These are phyloP conservation scores for Popillia japonica DNA, from an alignment of 1,140 invertebrate genomes.

Conservation along the genomic window DNA sequence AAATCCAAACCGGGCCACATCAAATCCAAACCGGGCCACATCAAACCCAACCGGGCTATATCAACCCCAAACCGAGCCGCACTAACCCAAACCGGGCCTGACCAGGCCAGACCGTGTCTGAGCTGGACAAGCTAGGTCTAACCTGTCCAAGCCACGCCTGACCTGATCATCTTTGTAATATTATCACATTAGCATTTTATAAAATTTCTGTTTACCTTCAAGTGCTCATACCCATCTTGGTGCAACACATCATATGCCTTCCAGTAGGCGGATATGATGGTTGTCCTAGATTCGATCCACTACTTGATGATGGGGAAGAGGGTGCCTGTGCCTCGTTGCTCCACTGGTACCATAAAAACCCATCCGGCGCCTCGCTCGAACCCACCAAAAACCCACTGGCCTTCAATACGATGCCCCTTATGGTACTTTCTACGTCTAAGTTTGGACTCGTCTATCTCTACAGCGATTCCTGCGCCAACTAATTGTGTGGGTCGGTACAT, in stretches of 20 bases:
- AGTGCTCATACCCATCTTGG: not conserved
- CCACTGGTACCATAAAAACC: constrained; percentile 47
- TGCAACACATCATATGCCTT: not conserved
- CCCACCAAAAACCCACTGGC: constrained; percentile 62
- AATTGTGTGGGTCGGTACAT: not conserved
- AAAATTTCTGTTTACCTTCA: too few species aligned
- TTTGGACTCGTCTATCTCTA: constrained; percentile 55
- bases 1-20: too few species aligned
- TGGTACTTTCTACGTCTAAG: constrained; percentile 54
- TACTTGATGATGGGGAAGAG: constrained; percentile 48
- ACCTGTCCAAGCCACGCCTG: too few species aligned
- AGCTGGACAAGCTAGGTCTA: too few species aligned
- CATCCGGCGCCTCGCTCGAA: constrained; percentile 46
- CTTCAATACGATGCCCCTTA: constrained; percentile 50
- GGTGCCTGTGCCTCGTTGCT: constrained; percentile 43
- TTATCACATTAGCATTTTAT: too few species aligned
- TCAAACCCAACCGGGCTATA: too few species aligned
- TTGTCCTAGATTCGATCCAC: constrained; percentile 44
- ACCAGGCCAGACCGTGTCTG: too few species aligned
- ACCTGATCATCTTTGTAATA: too few species aligned
- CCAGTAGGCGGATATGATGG: constrained; percentile 36
- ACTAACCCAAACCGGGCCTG: too few species aligned
- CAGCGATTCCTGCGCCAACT: constrained; percentile 44
- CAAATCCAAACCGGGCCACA: too few species aligned
- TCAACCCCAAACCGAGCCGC: too few species aligned